Base-by-base conservation (phyloP, 2,113 vertebrate species). In the Coryphaenoides rupestris region DNA sequence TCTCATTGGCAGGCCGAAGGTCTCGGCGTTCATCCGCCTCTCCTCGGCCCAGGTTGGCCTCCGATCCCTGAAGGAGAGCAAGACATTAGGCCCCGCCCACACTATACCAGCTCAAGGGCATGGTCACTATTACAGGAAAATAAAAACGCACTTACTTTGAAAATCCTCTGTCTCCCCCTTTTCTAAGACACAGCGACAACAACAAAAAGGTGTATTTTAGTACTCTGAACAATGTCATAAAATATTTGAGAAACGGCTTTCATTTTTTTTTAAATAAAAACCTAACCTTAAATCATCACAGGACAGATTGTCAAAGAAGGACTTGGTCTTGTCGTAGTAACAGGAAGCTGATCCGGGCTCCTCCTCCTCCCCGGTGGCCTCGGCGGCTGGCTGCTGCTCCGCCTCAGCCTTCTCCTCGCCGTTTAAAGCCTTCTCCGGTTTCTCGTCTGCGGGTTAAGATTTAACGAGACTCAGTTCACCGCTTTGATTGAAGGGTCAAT, bases 301-400 rank as follows among this genome's bases (percentile, higher is more conserved):
- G 65, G 95, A 98, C 85, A 99, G 95, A 86, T 98, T 98, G 84
- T 99, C 96, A 54, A 99, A 98, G 90, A 99, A 99, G 60, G 96
- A 98, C 87, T 99, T 98, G 76, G 96, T 91, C 91, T 98, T 98
- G 89, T 99, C 96, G 19, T 99, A 99, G 80, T 99, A 99, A 76
- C 93, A 95, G 55, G 94, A 87, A 63, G 93, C 92, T 21, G 88
- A 92, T 55, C 89, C 92, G 0, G 92, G 87, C 53, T 98, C 95
- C 45, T 96, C 96, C 59, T 99, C 95, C 64, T 95, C 95, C 0
- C 84, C 89, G 60, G 95, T 89, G 52, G 90, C 95, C 89, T 96
- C 95, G 0, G 0, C 71, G 0, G 0, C 71, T 56, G 64, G 24
- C 5, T 69, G 74, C 89, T 94, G 85, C 92, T 98, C 76, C 79